Evolutionary conservation across 2,797 vertebrate species (phyloP).

Genomic region (Diglossa cyanea): DNA sequence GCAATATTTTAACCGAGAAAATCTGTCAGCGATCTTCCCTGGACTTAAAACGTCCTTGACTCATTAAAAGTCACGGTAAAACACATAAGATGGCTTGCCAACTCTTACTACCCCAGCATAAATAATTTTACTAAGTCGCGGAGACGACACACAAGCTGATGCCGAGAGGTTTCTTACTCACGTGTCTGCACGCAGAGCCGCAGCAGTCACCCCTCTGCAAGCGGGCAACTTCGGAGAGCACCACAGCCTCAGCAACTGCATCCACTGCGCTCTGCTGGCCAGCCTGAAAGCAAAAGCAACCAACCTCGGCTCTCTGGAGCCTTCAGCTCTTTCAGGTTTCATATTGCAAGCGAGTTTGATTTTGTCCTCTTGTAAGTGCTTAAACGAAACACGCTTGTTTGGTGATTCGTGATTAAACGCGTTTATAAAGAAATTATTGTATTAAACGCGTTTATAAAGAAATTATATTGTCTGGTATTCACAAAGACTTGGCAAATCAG

Average conservation of each 20-base stretch:
- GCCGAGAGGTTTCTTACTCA: slow-evolving; percentile 70
- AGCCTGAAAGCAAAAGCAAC: slow-evolving; percentile 67
- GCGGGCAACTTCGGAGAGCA: slow-evolving; percentile 81
- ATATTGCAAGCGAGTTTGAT: neutral
- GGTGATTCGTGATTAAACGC: neutral
- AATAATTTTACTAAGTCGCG: slow-evolving; percentile 12
- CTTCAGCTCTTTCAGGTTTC: neutral
- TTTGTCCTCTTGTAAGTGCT: neutral
- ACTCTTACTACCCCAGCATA: neutral
- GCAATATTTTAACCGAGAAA: slow-evolving; percentile 47
- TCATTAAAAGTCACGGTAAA: slow-evolving; percentile 13
- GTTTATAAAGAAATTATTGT: neutral
- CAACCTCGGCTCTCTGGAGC: neutral
- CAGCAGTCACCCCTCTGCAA: slow-evolving; percentile 81
- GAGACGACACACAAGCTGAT: neutral
- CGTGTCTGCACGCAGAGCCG: slow-evolving; percentile 83
- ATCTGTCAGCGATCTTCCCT: neutral
- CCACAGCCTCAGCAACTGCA: slow-evolving; percentile 78
- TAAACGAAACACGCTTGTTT: neutral
- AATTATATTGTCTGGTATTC: neutral
- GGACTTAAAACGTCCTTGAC: slow-evolving; percentile 36
- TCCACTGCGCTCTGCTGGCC: slow-evolving; percentile 81
- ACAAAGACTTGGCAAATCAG: neutral
- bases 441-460: neutral
- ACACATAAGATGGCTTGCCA: neutral